Conservation (phyloP, 2,888 invertebrate genomes). For the Drosophila tanythrix region DNA sequence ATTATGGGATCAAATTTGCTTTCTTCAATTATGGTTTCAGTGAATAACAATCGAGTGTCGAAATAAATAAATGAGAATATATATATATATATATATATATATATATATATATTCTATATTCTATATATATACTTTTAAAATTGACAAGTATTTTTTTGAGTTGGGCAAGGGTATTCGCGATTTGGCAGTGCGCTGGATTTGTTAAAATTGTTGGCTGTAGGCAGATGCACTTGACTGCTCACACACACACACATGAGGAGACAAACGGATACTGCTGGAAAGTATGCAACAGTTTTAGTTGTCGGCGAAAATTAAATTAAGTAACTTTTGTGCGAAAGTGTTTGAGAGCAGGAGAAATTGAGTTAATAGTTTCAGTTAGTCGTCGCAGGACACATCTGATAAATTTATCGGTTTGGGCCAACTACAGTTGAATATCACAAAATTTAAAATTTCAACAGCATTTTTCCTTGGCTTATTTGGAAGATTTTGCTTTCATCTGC, state of each 20-base stretch:
- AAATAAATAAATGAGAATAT: background rate
- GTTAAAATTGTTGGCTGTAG: background rate
- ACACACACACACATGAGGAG: background rate
- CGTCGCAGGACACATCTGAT: background rate
- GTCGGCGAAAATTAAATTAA: conserved; percentile 36
- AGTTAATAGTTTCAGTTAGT: background rate
- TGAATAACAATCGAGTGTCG: background rate
- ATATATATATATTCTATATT: background rate
- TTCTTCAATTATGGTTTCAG: background rate
- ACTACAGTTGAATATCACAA: background rate
- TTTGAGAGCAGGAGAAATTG: background rate
- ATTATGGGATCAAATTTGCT: background rate
- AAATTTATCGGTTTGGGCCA: background rate
- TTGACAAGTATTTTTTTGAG: background rate
- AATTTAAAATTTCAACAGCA: background rate
- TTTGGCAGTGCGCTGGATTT: background rate
- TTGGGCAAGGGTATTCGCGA: background rate
- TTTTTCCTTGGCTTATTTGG: background rate
- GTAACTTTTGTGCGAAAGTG: conserved; percentile 27
- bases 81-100: background rate
- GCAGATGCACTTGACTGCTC: background rate
- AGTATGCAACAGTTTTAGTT: conserved; percentile 42
- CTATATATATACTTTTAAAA: background rate
- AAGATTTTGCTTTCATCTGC: conserved; percentile 1
- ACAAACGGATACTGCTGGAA: conserved; percentile 15